These are phyloP conservation scores for Cactoblastis cactorum DNA, from an alignment of 2,888 invertebrate species.

Conservation along the genomic window DNA sequence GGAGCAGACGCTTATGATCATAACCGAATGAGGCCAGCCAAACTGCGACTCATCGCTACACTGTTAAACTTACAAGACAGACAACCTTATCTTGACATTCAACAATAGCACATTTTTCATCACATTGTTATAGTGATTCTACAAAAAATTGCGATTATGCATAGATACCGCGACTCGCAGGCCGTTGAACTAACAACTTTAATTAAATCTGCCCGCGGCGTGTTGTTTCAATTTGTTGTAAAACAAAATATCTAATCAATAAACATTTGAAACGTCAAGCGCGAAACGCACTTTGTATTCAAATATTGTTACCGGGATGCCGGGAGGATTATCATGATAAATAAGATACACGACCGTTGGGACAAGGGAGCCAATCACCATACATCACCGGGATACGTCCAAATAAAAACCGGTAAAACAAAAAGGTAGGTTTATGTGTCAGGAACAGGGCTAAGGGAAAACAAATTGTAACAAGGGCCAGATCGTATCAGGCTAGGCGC, in stretches of 20 bases:
- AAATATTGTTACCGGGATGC: conserved; percentile 66
- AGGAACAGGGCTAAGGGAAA: conserved; percentile 69
- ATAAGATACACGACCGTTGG: conserved; percentile 69
- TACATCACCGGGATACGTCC: conserved; percentile 71
- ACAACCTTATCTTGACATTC: conserved; percentile 53
- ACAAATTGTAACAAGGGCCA: conserved; percentile 76
- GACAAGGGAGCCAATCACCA: conserved; percentile 76
- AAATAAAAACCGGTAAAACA: conserved; percentile 70
- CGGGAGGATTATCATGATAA: conserved; percentile 72
- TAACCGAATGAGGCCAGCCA: conserved; percentile 39
- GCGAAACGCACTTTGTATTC: conserved; percentile 51
- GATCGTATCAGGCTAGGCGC: conserved; percentile 75
- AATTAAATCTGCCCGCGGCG: conserved; percentile 61
- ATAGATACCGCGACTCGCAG: conserved; percentile 46
- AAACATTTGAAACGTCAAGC: conserved; percentile 58
- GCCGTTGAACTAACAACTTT: conserved; percentile 49
- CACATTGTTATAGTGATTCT: conserved; percentile 41
- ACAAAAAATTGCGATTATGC: conserved; percentile 45
- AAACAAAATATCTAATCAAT: conserved; percentile 64
- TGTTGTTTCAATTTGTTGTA: conserved; percentile 62
- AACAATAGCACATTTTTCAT: conserved; percentile 65
- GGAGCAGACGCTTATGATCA: conserved; percentile 43
- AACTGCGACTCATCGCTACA: conserved; percentile 59
- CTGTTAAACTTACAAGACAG: conserved; percentile 57
- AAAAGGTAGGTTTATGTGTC: conserved; percentile 63